A percentile compares a stretch with the other conserved stretches of the same genome.
Evolutionary conservation across 30 jellyfish, hydroid and myxozoan genomes (phyloP).

Genomic region (Mastigias papua): DNA sequence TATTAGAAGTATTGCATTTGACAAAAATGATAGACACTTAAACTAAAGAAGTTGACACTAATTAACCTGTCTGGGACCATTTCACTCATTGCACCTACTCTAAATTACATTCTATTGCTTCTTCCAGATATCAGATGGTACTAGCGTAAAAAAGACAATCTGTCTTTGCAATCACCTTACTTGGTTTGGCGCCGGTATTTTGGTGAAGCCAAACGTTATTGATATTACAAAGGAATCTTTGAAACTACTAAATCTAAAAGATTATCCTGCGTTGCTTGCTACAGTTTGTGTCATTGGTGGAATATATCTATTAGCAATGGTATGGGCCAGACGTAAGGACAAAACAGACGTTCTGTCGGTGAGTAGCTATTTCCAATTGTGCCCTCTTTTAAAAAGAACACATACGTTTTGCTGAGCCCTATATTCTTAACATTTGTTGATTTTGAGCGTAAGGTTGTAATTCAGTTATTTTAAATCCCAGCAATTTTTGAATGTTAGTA

Average conservation of each 20-base stretch:
- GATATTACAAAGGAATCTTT: constrained; percentile 54
- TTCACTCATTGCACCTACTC: too few species aligned
- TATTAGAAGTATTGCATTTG: too few species aligned
- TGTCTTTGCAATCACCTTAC: constrained; percentile 85
- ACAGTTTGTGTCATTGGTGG: constrained; percentile 70
- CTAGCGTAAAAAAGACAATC: constrained; percentile 57
- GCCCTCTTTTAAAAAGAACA: too few species aligned
- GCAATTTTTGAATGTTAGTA: too few species aligned
- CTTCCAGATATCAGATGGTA: constrained; percentile 50
- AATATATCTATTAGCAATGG: constrained; percentile 53
- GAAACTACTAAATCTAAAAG: constrained; percentile 52
- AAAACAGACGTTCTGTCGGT: constrained; percentile 60
- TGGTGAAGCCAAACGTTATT: constrained; percentile 68
- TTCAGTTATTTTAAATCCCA: too few species aligned
- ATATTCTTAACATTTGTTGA: too few species aligned
- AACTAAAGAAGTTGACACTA: too few species aligned
- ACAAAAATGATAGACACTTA: too few species aligned
- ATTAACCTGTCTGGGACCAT: too few species aligned
- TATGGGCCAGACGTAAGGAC: constrained; percentile 88
- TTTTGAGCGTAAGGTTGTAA: too few species aligned
- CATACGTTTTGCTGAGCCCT: too few species aligned
- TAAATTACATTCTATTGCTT: not conserved
- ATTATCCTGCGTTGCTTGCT: constrained; percentile 87
- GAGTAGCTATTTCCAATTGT: too few species aligned
- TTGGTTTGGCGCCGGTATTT: constrained; percentile 88